Evolutionary conservation across 2,113 vertebrate genomes (phyloP).

Genomic region (Numida meleagris): DNA sequence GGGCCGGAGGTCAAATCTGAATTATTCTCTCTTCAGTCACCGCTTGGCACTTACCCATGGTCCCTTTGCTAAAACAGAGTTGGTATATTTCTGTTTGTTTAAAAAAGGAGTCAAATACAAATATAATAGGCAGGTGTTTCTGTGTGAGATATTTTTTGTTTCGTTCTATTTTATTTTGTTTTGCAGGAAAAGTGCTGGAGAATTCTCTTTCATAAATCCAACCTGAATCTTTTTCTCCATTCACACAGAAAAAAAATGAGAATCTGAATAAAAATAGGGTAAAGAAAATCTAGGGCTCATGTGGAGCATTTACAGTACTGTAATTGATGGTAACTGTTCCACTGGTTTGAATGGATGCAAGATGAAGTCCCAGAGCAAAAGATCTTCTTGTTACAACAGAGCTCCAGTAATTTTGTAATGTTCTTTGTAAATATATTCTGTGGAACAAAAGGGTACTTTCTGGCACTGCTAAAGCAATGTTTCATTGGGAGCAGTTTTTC

Average conservation of each 20-base stretch:
- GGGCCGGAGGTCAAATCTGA: not conserved
- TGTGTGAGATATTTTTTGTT: not conserved
- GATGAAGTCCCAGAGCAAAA: not conserved
- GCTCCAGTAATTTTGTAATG: not conserved
- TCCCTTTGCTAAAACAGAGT: not conserved
- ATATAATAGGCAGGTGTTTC: not conserved
- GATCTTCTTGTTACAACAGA: not conserved
- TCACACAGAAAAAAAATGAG: not conserved
- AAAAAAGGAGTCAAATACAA: not conserved
- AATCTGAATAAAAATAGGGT: conserved; percentile 15
- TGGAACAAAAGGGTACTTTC: not conserved
- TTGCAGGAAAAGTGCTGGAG: not conserved
- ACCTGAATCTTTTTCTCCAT: not conserved
- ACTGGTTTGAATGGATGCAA: not conserved
- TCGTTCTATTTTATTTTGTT: not conserved
- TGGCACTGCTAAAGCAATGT: not conserved
- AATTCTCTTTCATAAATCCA: not conserved
- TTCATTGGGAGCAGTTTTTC: not conserved
- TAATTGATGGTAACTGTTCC: not conserved
- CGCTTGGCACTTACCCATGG: not conserved
- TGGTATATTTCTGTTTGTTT: not conserved
- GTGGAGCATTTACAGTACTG: not conserved
- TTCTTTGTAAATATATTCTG: not conserved
- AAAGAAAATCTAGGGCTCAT: not conserved
- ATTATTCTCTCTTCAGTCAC: not conserved